Evolutionary conservation across 2,797 vertebrate species (phyloP).

Genomic region (Gymnoscopelus braueri): DNA sequence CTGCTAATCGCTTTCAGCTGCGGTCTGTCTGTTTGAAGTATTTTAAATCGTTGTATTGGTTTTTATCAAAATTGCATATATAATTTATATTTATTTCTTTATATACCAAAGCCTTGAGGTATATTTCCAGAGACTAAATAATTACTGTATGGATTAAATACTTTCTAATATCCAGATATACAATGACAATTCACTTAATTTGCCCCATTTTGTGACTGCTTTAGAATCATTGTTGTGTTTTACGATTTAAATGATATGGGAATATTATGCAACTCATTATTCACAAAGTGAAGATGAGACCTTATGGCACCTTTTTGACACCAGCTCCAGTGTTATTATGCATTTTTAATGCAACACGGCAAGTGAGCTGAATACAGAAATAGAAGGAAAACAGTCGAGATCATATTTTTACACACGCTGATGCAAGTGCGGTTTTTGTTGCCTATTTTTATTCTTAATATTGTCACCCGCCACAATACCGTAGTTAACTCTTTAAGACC

Average conservation of each 20-base stretch:
- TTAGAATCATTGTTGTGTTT: conserved; percentile 35
- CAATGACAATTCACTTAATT: conserved; percentile 29
- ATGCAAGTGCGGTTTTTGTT: conserved; percentile 14
- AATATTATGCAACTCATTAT: background rate
- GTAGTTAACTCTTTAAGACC: too few relatives aligned
- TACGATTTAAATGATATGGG: conserved; percentile 21
- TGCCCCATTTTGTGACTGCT: conserved; percentile 29
- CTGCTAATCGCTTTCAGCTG: too few relatives aligned
- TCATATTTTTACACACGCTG: background rate
- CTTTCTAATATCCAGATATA: conserved; percentile 36
- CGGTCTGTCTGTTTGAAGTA: too few relatives aligned
- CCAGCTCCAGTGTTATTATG: conserved; percentile 4
- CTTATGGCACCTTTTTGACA: background rate
- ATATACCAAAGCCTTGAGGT: conserved; percentile 24
- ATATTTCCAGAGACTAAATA: conserved; percentile 28
- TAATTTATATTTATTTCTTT: too few relatives aligned
- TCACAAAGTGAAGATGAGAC: conserved; percentile 12
- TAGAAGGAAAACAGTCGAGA: conserved; percentile 13
- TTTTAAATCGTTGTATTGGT: too few relatives aligned
- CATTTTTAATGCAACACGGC: conserved; percentile 1
- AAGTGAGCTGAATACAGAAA: background rate
- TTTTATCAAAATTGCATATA: too few relatives aligned
- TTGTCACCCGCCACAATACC: background rate
- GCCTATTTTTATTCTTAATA: background rate
- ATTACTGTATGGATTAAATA: conserved; percentile 27